These are phyloP conservation scores for Temnothorax longispinosus DNA, from an alignment of 1,140 invertebrate genomes.

Conservation along the genomic window DNA sequence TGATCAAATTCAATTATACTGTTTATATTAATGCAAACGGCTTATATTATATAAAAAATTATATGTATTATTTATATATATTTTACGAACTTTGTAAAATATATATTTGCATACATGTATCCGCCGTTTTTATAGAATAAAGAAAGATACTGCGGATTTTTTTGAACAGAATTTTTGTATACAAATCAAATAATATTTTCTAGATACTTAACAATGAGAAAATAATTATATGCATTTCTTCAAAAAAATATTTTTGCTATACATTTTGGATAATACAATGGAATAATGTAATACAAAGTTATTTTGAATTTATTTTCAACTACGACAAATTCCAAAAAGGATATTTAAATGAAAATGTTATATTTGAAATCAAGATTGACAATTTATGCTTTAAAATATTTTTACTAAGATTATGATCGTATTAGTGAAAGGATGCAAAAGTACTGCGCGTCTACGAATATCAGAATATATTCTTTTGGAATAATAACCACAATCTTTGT, in stretches of 20 bases:
- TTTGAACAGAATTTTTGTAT: neutral
- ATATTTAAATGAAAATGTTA: neutral
- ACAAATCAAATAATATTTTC: neutral
- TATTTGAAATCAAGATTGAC: neutral
- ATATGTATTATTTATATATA: neutral
- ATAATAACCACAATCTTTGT: neutral
- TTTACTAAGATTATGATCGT: neutral
- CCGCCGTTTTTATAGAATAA: neutral
- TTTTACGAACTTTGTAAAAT: neutral
- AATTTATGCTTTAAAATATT: neutral
- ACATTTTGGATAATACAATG: neutral
- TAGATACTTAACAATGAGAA: neutral
- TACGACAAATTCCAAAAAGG: neutral
- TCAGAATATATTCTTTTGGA: neutral
- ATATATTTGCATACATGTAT: neutral
- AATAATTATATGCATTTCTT: neutral
- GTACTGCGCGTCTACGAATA: neutral
- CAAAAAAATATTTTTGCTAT: neutral
- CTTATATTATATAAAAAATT: neutral
- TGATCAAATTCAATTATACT: constrained; percentile 2
- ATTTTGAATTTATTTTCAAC: neutral
- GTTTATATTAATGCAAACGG: neutral
- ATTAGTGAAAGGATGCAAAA: neutral
- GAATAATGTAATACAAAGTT: neutral
- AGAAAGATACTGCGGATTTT: neutral